A percentile compares a stretch with the other conserved stretches of the same genome.
phyloP scores from a whole-genome alignment of 1,140 invertebrate species.

The Drosophila mojavensis region DNA sequence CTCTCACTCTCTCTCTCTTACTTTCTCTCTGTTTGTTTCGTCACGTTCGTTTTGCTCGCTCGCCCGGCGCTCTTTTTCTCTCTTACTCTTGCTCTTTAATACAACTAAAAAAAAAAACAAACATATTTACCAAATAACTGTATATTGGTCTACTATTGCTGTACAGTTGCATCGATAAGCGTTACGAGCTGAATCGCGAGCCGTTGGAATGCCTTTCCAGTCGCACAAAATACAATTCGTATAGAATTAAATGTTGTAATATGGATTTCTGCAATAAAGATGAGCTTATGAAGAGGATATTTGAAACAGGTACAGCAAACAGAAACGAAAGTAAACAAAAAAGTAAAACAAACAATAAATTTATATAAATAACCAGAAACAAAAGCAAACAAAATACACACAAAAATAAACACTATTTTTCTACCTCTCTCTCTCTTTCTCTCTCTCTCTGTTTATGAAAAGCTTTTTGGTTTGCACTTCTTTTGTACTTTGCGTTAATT shows the following conservation, averaged over 20 bases:
- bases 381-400: constrained; percentile 45
- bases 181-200: constrained; percentile 76
- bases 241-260: constrained; percentile 81
- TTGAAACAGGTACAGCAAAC: constrained; percentile 73
- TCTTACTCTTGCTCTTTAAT: constrained; percentile 27
- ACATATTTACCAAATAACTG: constrained; percentile 21
- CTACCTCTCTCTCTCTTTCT: constrained; percentile 39
- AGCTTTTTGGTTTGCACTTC: constrained; percentile 68
- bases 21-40: constrained; percentile 9
- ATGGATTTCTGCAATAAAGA: constrained; percentile 84
- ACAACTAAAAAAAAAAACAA: constrained; percentile 21
- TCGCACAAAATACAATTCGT: constrained; percentile 68
- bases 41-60: constrained; percentile 22
- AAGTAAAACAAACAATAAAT: constrained; percentile 26
- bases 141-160: constrained; percentile 26
- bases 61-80: constrained; percentile 27
- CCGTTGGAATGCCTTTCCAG: constrained; percentile 79
- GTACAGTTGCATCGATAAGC: constrained; percentile 74
- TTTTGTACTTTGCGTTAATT: constrained; percentile 63
- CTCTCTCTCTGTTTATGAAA: constrained; percentile 16
- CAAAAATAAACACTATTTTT: constrained; percentile 25
- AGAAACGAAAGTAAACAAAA: constrained; percentile 13
- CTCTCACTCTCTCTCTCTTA: constrained; percentile 1
- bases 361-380: constrained; percentile 45
- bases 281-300: constrained; percentile 77